Evolutionary conservation across 2,888 invertebrate genomes (phyloP).

Genomic region (Ectemnius cavifrons): DNA sequence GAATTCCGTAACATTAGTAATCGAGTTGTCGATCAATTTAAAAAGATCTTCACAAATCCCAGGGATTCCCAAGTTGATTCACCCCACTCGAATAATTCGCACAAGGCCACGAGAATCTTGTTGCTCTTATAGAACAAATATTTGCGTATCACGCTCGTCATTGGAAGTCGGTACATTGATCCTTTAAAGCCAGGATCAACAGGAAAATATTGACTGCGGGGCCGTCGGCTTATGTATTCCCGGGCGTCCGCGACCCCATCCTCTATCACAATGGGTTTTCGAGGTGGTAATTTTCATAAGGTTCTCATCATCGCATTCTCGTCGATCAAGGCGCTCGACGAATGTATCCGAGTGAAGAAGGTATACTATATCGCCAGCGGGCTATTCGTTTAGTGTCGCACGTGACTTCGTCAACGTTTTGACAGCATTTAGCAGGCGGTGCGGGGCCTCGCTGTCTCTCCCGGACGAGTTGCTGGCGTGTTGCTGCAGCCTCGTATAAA

Average conservation of each 20-base stretch:
- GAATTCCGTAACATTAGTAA: too few species aligned
- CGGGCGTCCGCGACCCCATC: too few species aligned
- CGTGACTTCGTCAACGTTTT: conserved; percentile 68
- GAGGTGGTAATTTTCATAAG: not conserved
- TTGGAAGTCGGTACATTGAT: too few species aligned
- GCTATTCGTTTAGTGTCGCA: conserved; percentile 56
- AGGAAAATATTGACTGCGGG: not conserved
- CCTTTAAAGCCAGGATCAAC: not conserved
- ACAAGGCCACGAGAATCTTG: too few species aligned
- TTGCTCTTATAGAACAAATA: too few species aligned
- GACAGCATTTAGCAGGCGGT: conserved; percentile 64
- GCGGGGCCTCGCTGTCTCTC: conserved; percentile 39
- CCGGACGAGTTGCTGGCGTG: conserved; percentile 31
- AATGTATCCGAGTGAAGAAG: conserved; percentile 23
- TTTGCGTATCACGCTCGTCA: too few species aligned
- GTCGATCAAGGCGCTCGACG: conserved; percentile 54
- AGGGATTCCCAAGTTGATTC: too few species aligned
- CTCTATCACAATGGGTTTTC: conserved; percentile 2
- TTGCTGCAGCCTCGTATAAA: conserved; percentile 49
- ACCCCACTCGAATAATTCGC: too few species aligned
- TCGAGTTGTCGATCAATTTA: too few species aligned
- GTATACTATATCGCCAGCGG: conserved; percentile 3
- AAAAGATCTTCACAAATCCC: too few species aligned
- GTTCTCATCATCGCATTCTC: conserved; percentile 26
- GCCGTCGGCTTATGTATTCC: too few species aligned